A percentile compares a stretch with the other conserved stretches of the same genome.
Conservation (phyloP, 2,888 invertebrate species). For the Leptinotarsa juncta region DNA sequence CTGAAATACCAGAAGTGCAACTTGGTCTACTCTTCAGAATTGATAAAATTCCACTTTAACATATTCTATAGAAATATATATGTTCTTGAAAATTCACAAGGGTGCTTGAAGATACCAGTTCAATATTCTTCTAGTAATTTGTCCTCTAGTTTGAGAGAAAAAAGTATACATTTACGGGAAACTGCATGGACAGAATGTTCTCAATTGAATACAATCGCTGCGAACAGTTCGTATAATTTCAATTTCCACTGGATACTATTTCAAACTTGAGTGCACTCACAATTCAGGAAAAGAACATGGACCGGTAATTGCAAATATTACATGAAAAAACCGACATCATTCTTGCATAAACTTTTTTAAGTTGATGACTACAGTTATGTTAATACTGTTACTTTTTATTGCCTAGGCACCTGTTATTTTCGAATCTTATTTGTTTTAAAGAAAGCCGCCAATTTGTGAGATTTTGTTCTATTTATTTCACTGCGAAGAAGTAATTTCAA, state of each 20-base stretch:
- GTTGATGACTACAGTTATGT: slow-evolving; percentile 3
- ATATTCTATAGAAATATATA: too few relatives aligned
- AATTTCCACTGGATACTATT: background rate
- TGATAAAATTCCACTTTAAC: too few relatives aligned
- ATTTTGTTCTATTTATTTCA: slow-evolving; percentile 1
- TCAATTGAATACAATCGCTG: too few relatives aligned
- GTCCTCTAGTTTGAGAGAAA: too few relatives aligned
- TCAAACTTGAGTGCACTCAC: slow-evolving; percentile 12
- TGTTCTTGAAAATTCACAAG: too few relatives aligned
- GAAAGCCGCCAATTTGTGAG: background rate
- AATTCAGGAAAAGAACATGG: background rate
- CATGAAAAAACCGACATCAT: slow-evolving; percentile 2
- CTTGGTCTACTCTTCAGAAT: too few relatives aligned
- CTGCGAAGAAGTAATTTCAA: slow-evolving; percentile 5
- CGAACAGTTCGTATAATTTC: background rate
- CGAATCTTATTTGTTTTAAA: background rate
- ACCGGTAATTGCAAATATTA: slow-evolving; percentile 7
- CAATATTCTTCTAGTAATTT: too few relatives aligned
- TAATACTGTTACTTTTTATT: slow-evolving; percentile 7
- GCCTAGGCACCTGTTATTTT: slow-evolving; percentile 1
- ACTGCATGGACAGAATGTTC: too few relatives aligned
- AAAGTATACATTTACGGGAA: too few relatives aligned
- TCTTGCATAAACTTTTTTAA: slow-evolving; percentile 7
- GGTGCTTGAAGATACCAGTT: too few relatives aligned
- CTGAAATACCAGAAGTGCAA: too few relatives aligned